Conservation (phyloP, 2,888 invertebrate genomes). For the Ctena decussata region DNA sequence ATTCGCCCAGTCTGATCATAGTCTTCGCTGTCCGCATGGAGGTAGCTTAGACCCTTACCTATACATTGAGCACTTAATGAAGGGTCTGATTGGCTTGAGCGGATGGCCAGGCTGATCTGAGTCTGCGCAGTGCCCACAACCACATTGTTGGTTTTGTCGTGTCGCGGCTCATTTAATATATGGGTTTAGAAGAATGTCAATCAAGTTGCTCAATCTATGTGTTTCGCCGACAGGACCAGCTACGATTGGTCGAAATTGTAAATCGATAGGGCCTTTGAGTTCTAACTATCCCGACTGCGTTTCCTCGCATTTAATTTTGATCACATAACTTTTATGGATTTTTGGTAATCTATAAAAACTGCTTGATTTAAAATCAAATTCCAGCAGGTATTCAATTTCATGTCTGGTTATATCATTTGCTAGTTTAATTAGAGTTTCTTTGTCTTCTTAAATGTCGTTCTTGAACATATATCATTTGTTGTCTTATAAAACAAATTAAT, state of each 20-base stretch:
- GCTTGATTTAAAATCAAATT: background rate
- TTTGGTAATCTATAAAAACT: background rate
- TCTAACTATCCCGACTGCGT: background rate
- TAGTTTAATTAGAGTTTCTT: background rate
- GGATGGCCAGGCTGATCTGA: too few relatives aligned
- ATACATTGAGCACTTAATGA: too few relatives aligned
- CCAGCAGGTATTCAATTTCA: background rate
- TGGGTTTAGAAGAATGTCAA: background rate
- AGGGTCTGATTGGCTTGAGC: too few relatives aligned
- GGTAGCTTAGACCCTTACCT: too few relatives aligned
- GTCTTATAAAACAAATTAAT: slow-evolving; percentile 21
- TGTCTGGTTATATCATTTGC: background rate
- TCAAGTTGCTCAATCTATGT: background rate
- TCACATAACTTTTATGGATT: background rate
- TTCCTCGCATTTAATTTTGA: background rate
- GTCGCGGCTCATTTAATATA: too few relatives aligned
- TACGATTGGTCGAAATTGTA: background rate
- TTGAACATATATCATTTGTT: background rate
- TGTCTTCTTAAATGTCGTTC: background rate
- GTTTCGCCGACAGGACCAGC: background rate
- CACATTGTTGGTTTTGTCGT: too few relatives aligned
- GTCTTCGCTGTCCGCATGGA: too few relatives aligned
- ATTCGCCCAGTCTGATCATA: too few relatives aligned
- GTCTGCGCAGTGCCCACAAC: too few relatives aligned
- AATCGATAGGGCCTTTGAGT: background rate